Evolutionary conservation across 2,113 vertebrate genomes (phyloP).

Genomic region (Plectropomus leopardus): DNA sequence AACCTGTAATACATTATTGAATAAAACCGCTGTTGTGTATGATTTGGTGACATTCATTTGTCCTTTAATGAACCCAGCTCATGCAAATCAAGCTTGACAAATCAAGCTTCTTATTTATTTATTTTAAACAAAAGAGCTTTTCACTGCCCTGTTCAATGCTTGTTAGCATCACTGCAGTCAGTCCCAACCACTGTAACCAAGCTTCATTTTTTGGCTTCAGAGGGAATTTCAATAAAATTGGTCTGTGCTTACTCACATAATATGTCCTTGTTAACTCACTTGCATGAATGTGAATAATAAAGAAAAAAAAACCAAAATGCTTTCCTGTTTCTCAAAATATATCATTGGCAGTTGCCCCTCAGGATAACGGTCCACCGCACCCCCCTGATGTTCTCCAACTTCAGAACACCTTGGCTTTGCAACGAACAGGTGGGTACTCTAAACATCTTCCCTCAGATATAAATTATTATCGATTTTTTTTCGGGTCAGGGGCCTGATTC

Average conservation of each 20-base stretch:
- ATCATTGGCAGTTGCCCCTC: conserved; percentile 46
- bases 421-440: conserved; percentile 66
- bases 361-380: conserved; percentile 32
- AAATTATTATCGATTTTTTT: neutral
- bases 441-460: neutral
- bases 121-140: conserved; percentile 38
- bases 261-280: neutral
- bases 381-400: neutral
- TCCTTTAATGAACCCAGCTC: conserved; percentile 1
- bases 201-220: neutral
- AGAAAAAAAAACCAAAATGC: neutral
- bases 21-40: neutral
- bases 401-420: conserved; percentile 49
- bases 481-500: conserved; percentile 12
- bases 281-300: neutral
- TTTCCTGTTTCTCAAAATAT: conserved; percentile 8
- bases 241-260: neutral
- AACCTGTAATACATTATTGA: neutral
- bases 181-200: neutral
- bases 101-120: neutral
- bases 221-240: neutral
- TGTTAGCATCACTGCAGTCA: neutral
- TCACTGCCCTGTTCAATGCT: neutral
- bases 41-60: neutral
- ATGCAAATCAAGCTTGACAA: neutral